Conservation (phyloP, 2,888 invertebrate genomes). For the Agrochola lota region DNA sequence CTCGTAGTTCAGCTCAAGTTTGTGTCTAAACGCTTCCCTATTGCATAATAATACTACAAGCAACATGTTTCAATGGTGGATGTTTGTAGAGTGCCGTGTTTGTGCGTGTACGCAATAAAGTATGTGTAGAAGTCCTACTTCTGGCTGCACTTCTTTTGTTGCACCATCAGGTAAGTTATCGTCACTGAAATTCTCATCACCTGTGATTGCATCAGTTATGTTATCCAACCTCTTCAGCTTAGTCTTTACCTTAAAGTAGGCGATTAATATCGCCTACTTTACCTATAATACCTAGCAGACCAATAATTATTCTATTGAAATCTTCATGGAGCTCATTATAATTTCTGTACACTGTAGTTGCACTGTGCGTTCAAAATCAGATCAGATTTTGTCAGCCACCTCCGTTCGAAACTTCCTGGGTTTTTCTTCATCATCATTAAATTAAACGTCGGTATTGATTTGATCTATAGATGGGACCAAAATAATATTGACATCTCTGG, state of each 20-base stretch:
- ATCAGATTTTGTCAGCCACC: not conserved
- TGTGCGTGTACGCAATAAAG: not conserved
- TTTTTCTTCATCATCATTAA: not conserved
- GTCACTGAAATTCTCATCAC: not conserved
- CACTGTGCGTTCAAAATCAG: not conserved
- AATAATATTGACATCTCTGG: not conserved
- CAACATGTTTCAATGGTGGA: conserved; percentile 30
- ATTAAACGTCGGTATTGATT: not conserved
- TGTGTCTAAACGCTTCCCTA: conserved; percentile 51
- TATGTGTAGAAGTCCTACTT: conserved; percentile 23
- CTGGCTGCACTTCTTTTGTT: not conserved
- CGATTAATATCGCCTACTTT: no score
- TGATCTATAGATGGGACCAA: not conserved
- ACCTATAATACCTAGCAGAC: not conserved
- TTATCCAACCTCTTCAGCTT: not conserved
- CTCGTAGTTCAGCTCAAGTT: conserved; percentile 44
- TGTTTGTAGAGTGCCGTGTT: conserved; percentile 1
- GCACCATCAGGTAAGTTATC: not conserved
- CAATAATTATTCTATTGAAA: not conserved
- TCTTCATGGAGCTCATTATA: not conserved
- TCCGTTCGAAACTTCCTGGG: not conserved
- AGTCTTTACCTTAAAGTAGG: not conserved
- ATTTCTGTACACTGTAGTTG: not conserved
- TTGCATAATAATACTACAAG: conserved; percentile 43
- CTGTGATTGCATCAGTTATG: not conserved